A percentile compares a stretch with the other conserved stretches of the same genome.
phyloP scores from a whole-genome alignment of 1,140 invertebrate genomes.

The Heliothis virescens region DNA sequence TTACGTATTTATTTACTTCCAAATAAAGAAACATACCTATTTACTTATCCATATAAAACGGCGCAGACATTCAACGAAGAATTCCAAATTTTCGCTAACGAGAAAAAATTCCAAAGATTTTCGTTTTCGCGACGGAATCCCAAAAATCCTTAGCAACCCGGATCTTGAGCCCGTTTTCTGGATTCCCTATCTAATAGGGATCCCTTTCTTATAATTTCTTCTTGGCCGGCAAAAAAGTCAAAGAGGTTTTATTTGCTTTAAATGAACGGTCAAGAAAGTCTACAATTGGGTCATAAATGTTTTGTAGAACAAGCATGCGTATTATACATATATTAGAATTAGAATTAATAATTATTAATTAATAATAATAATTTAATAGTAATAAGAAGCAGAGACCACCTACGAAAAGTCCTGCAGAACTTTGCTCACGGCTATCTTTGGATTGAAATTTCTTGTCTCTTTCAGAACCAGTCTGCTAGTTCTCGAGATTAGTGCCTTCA shows the following conservation, averaged over 20 bases:
- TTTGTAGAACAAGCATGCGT: too few relatives aligned
- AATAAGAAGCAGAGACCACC: too few relatives aligned
- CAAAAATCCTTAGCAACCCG: conserved; percentile 8
- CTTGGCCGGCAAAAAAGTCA: background rate
- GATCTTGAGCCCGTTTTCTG: conserved; percentile 5
- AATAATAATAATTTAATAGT: too few relatives aligned
- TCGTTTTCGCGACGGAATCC: conserved; percentile 18
- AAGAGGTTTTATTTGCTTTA: background rate
- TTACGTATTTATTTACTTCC: background rate
- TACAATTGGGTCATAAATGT: too few relatives aligned
- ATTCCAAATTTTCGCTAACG: conserved; percentile 3
- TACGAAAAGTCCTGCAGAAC: too few relatives aligned
- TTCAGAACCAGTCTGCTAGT: too few relatives aligned
- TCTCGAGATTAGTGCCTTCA: too few relatives aligned
- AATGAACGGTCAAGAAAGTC: background rate
- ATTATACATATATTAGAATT: too few relatives aligned
- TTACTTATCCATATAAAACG: background rate
- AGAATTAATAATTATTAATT: too few relatives aligned
- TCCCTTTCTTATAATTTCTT: conserved; percentile 26
- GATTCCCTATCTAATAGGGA: conserved; percentile 38
- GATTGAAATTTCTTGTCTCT: too few relatives aligned
- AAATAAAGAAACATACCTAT: background rate
- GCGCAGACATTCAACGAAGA: background rate
- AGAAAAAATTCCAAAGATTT: conserved; percentile 12
- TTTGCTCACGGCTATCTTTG: too few relatives aligned